These are phyloP conservation scores for Poecile atricapillus DNA, from an alignment of 2,113 vertebrate genomes.

Conservation along the genomic window DNA sequence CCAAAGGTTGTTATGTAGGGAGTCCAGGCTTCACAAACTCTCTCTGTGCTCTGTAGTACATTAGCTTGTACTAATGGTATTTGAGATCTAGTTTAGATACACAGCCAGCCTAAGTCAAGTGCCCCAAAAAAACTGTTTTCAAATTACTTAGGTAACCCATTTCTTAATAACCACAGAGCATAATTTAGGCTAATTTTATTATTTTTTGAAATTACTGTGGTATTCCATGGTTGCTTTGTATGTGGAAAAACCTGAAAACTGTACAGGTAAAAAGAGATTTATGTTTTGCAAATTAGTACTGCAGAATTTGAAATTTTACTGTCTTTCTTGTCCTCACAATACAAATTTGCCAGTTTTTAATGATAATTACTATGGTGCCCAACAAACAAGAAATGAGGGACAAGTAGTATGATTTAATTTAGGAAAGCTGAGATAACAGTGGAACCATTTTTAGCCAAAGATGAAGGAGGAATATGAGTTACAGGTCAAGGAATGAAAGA, in stretches of 20 bases:
- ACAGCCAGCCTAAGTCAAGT: background rate
- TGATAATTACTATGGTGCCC: background rate
- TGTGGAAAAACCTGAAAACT: background rate
- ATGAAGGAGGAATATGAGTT: background rate
- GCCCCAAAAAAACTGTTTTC: background rate
- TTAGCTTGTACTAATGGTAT: background rate
- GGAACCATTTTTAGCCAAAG: background rate
- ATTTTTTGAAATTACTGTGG: background rate
- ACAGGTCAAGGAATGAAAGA: background rate
- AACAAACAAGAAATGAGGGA: background rate
- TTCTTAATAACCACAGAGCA: background rate
- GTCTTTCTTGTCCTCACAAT: background rate
- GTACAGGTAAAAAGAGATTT: background rate
- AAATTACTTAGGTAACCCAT: background rate
- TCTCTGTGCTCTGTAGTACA: background rate
- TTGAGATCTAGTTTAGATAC: background rate
- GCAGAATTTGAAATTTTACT: background rate
- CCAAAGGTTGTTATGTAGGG: background rate
- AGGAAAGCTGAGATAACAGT: background rate
- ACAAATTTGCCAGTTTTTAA: background rate
- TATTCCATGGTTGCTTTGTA: background rate
- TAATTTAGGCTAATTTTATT: background rate
- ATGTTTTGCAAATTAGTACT: background rate
- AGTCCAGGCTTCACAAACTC: background rate
- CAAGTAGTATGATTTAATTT: background rate